These are phyloP conservation scores for Scaptomyza montana DNA, from an alignment of 1,140 invertebrate genomes.

Conservation along the genomic window DNA sequence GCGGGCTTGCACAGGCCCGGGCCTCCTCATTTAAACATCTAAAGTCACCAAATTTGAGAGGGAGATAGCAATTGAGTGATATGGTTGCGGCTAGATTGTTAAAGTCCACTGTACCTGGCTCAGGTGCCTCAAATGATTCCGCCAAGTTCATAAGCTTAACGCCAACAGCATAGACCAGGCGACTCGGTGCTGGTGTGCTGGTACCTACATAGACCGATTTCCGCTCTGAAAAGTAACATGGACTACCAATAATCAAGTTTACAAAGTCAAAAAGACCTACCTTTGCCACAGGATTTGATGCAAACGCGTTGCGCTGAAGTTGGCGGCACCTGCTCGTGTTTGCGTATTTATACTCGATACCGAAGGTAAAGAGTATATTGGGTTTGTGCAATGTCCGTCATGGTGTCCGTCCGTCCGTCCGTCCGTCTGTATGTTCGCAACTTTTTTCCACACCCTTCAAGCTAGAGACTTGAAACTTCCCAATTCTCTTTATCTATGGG, in stretches of 20 bases:
- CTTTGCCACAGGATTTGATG: constrained; percentile 90
- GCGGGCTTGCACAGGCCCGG: too few relatives aligned
- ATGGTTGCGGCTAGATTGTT: constrained; percentile 89
- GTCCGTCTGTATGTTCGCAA: too few relatives aligned
- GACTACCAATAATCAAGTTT: fast-evolving
- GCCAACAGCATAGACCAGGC: constrained; percentile 88
- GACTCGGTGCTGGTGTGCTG: constrained; percentile 87
- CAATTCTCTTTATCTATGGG: too few relatives aligned
- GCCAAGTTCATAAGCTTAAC: constrained; percentile 91
- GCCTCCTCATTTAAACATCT: too few relatives aligned
- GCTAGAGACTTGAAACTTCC: too few relatives aligned
- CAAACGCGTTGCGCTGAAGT: constrained; percentile 92
- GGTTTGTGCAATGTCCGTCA: too few relatives aligned
- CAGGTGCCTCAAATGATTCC: constrained; percentile 89
- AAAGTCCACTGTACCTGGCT: constrained; percentile 88
- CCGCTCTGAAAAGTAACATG: constrained; percentile 47
- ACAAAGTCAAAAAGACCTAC: constrained; percentile 76
- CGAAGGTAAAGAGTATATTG: too few relatives aligned
- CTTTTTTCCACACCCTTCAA: too few relatives aligned
- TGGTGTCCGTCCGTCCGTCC: too few relatives aligned
- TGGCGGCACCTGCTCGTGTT: constrained; percentile 91
- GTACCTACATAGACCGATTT: constrained; percentile 85
- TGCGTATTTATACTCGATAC: too few relatives aligned
- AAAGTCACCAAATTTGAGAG: too few relatives aligned
- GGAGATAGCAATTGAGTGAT: constrained; percentile 52